Evolutionary conservation across 64 coral and sea anemone species (phyloP).

Genomic region (Astreopora myriophthalma): DNA sequence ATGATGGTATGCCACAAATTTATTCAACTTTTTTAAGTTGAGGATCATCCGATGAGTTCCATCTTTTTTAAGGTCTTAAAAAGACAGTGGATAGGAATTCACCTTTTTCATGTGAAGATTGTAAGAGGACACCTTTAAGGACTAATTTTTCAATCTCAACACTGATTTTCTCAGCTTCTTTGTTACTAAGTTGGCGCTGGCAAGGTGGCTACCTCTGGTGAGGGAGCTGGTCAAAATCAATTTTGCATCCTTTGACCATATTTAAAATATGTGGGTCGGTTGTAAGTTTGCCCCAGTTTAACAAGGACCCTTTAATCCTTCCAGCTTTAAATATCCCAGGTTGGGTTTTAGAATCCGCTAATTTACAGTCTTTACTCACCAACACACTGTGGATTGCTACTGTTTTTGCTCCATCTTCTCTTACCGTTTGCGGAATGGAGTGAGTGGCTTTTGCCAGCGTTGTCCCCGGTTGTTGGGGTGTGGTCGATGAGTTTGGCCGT

Average conservation of each 20-base stretch:
- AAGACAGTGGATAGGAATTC: slow-evolving; percentile 24
- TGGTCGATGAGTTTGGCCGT: background rate
- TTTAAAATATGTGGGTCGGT: slow-evolving; percentile 25
- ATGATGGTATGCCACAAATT: slow-evolving; percentile 58
- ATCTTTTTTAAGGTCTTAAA: slow-evolving; percentile 27
- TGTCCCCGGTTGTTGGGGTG: background rate
- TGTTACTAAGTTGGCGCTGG: background rate
- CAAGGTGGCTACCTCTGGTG: background rate
- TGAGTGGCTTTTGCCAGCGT: background rate
- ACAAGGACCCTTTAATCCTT: slow-evolving; percentile 7
- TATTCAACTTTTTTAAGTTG: slow-evolving; percentile 13
- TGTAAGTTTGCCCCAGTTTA: background rate
- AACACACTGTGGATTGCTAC: background rate
- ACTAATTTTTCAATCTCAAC: slow-evolving; percentile 3
- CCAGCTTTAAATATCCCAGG: slow-evolving; percentile 16
- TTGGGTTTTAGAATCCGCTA: background rate
- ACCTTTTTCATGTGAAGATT: background rate
- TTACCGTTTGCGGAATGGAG: background rate
- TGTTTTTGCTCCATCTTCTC: slow-evolving; percentile 1
- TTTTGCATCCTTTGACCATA: slow-evolving; percentile 1
- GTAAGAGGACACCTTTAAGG: slow-evolving; percentile 3
- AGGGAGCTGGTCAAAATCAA: slow-evolving; percentile 6
- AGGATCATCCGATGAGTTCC: background rate
- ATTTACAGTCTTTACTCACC: background rate
- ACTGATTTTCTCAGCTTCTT: background rate